Base-by-base conservation (phyloP, 1,140 invertebrate species). In the Tenebrio molitor region DNA sequence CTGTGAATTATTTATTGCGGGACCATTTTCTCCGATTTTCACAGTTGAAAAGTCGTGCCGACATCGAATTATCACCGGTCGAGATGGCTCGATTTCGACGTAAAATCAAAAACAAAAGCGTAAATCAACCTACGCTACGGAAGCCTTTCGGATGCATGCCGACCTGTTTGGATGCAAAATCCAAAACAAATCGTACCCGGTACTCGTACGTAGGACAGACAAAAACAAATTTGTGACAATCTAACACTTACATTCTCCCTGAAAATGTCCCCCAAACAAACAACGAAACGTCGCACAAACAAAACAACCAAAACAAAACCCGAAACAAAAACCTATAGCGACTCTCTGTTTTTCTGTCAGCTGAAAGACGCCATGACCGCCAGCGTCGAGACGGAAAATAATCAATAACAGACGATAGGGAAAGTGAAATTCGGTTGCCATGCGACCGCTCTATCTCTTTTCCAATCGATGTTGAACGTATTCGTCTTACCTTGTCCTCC, bases 401-500 rank as follows among this genome's bases (percentile, higher is more conserved):
- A 83, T 83, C 81, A 82, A 83, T 83, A 83, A 78, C 76, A 74
- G 66, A 75, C 79, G 81, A 81, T 84, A 80, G 78, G 76, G 78
- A 80, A 80, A 80, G 78, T 78, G 74, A 75, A 67, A 66, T 66
- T 50, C 29, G 33, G 71, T 73, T 73, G 71, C 71, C 25, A 68
- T 29, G 71, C 71, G 34, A 73, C 71, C 21, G 46, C 42, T 68
- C 29, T 69, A 34, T 69, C 46, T 69, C 67, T 69, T 58, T 58
- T 58, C 23, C 50, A 58, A 58, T 58, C 50, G 50, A 29, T 58
- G 50, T 1, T 29, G 4, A 58, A 58, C 50, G 23, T 41, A 42
- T 66, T 66, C 19, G 8, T 29, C 84, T 89, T 89, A 96, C 95
- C 92, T 96, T 96, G 85, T 95, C 93, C 85, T 96, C 94, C 64